Conservation (phyloP, 2,797 vertebrate species). For the Botia almorhae region DNA sequence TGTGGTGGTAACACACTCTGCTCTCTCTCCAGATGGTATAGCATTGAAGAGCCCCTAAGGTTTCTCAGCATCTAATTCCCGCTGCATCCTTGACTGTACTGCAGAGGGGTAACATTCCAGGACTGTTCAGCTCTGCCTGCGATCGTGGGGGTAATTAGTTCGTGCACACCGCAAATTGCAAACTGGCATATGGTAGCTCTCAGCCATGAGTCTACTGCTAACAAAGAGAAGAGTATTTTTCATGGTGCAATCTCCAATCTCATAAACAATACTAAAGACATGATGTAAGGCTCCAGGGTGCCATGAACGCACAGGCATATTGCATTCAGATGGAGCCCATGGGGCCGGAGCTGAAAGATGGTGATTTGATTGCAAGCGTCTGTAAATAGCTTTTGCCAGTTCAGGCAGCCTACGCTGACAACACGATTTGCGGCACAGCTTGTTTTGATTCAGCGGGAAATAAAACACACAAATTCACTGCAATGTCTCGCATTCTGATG, state of each 20-base stretch:
- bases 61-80: not conserved
- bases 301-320: conserved; percentile 42
- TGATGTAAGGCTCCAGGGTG: conserved; percentile 57
- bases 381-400: conserved; percentile 52
- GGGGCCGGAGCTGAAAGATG: conserved; percentile 44
- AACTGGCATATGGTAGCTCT: conserved; percentile 41
- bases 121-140: not conserved
- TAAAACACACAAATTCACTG: conserved; percentile 38
- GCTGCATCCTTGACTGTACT: not conserved
- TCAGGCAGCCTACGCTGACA: conserved; percentile 51
- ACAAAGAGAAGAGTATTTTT: conserved; percentile 19
- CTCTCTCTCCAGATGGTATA: conserved; percentile 45
- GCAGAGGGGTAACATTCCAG: conserved; percentile 22
- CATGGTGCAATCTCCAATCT: conserved; percentile 37
- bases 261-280: conserved; percentile 51
- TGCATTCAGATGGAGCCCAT: conserved; percentile 46
- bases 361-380: conserved; percentile 53
- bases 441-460: conserved; percentile 53
- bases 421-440: conserved; percentile 53
- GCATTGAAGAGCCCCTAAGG: conserved; percentile 10
- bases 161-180: conserved; percentile 34
- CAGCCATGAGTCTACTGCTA: not conserved
- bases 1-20: conserved; percentile 8
- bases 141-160: conserved; percentile 37
- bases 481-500: conserved; percentile 4